Conservation (phyloP, 92 coral and sea anemone species). For the Phenganax subtilis region DNA sequence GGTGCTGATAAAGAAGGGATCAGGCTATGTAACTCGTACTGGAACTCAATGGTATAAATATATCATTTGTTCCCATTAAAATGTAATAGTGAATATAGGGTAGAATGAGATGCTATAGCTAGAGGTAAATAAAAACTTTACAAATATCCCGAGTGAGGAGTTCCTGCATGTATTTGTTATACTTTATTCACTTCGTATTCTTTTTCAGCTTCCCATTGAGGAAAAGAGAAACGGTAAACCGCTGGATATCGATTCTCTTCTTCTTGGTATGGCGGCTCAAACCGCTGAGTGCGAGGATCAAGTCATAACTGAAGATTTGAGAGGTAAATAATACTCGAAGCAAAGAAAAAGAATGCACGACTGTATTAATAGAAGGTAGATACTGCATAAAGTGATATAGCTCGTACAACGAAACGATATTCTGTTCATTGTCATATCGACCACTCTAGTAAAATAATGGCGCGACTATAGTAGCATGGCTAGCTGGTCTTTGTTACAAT, state of each 20-base stretch:
- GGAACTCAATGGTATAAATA: conserved; percentile 23
- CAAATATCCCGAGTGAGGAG: too few species aligned
- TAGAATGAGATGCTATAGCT: too few species aligned
- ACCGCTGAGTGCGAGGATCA: conserved; percentile 31
- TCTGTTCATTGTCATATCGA: too few species aligned
- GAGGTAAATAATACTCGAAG: not conserved
- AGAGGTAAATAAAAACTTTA: not conserved
- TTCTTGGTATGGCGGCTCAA: conserved; percentile 33
- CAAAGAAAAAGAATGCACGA: not conserved
- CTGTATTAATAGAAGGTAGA: not conserved
- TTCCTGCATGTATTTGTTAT: not conserved
- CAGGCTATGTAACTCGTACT: conserved; percentile 25
- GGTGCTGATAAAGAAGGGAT: conserved; percentile 21
- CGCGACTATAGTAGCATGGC: not conserved
- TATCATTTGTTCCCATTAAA: not conserved
- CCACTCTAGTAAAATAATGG: not conserved
- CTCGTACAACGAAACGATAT: not conserved
- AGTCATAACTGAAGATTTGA: conserved; percentile 30
- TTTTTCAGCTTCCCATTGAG: conserved; percentile 8
- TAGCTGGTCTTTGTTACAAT: not conserved
- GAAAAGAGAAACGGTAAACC: conserved; percentile 8
- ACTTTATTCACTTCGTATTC: too few species aligned
- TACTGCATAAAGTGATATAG: not conserved
- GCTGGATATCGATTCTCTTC: conserved; percentile 24
- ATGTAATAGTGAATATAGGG: not conserved